phyloP scores from a whole-genome alignment of 2,797 vertebrate genomes.

The Triplophysa yarkandensis region DNA sequence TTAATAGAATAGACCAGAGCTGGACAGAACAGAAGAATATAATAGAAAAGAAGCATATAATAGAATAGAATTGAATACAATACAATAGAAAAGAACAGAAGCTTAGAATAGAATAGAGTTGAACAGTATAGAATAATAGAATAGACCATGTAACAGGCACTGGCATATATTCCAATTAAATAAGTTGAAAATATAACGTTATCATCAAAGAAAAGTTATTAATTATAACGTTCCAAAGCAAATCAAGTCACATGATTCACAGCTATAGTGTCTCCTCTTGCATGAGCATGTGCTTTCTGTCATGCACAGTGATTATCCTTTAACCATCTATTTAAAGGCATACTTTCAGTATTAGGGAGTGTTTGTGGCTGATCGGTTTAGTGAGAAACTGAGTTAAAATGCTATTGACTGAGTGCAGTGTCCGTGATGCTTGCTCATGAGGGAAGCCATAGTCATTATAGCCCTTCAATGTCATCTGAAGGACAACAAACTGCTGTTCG shows the following conservation, averaged over 20 bases:
- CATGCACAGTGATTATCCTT: conserved; percentile 8
- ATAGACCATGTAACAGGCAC: no score
- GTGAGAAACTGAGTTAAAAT: conserved; percentile 31
- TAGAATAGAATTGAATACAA: no score
- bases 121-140: no score
- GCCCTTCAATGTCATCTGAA: conserved; percentile 43
- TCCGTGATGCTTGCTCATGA: conserved; percentile 18
- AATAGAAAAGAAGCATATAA: no score
- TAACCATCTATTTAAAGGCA: not conserved
- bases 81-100: no score
- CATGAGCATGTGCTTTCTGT: conserved; percentile 17
- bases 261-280: not conserved
- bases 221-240: not conserved
- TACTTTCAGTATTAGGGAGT: conserved; percentile 9
- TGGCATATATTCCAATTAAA: no score
- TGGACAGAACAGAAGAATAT: no score
- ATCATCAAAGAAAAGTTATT: not conserved
- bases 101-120: no score
- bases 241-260: not conserved
- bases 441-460: conserved; percentile 15
- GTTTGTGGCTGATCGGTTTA: conserved; percentile 9
- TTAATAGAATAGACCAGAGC: no score
- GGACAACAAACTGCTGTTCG: conserved; percentile 18
- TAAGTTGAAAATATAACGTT: no score
- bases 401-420: conserved; percentile 33